Base-by-base conservation (phyloP, 2,888 invertebrate genomes). In the Tipula helvola region DNA sequence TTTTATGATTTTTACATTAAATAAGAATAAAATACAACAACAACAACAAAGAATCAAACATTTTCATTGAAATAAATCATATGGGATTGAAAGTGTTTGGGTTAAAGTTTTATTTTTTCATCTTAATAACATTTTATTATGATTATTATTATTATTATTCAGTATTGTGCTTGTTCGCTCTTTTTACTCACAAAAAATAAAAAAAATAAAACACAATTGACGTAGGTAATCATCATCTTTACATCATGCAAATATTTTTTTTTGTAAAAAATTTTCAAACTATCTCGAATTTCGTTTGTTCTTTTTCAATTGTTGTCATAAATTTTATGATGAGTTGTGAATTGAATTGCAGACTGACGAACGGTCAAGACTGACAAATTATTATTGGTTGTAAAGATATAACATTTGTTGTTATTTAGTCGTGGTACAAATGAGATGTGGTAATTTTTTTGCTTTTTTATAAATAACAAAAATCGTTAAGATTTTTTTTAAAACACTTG, bases 61-160 rank as follows among this genome's bases (percentile, higher is more conserved):
- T 71, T 71, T 71, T 28, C 71, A 71, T 28, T 71, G 71, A 71
- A 71, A 71, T 71, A 71, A 71, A 71, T 71, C 71, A 71, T 71
- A 71, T 71, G 71, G 71, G 71, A 71, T 71, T 71, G 71, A 71
- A 71, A 71, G 71, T 71, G 71, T 71, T 71, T 71, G 71, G 71
- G 71, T 71, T 71, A 71, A 71, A 71, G 71, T 71, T 71, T 71
- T 71, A 71, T 71, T 18, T 71, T 71, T 71, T 71, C 71, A 71
- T 71, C 71, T 71, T 71, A 71, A 71, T 71, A 57, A 28, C 28
- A 71, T 71, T 71, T 71, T 71, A 28, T 71, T 71, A 18, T 28
- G 7, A 44, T 52, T 18, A 10, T 71, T 71, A 71, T 71, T 71
- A 44, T 52, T 18, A 10, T 71, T 71, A 71, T 71, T 71, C 71